phyloP scores from a whole-genome alignment of 35 echinoderm and acorn worm genomes.

The Heliocidaris erythrogramma region DNA sequence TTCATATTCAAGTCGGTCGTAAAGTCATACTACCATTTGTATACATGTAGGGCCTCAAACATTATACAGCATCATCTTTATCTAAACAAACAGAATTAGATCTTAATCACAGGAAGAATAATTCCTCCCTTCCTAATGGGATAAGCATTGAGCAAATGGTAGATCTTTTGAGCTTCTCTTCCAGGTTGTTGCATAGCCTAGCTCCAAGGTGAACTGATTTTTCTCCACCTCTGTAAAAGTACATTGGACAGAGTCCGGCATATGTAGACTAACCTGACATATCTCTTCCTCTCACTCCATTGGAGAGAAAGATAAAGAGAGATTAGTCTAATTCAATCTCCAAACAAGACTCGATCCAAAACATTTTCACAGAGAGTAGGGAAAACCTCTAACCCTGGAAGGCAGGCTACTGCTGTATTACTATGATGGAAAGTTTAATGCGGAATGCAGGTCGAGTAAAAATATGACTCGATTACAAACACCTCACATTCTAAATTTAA shows the following conservation, averaged over 20 bases:
- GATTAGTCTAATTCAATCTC: background rate
- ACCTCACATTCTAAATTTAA: background rate
- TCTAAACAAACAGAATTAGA: background rate
- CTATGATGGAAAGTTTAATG: background rate
- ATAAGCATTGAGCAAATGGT: background rate
- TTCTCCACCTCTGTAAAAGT: background rate
- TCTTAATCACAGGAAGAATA: conserved; percentile 1
- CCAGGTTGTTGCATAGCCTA: background rate
- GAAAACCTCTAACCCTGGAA: background rate
- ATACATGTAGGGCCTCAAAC: background rate
- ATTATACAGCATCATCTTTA: background rate
- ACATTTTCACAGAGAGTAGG: background rate
- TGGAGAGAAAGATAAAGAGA: background rate
- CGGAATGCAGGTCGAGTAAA: background rate
- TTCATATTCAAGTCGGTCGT: too few species aligned
- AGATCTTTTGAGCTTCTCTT: conserved; percentile 3
- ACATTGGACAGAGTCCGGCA: background rate
- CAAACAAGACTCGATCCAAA: background rate
- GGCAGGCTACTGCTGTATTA: background rate
- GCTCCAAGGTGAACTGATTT: background rate
- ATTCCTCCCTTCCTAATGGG: background rate
- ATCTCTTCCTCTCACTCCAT: background rate
- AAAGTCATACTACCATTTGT: too few species aligned
- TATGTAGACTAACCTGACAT: background rate
- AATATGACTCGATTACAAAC: background rate